Conservation (phyloP, 2,113 vertebrate species). For the Oncorhynchus clarkii region DNA sequence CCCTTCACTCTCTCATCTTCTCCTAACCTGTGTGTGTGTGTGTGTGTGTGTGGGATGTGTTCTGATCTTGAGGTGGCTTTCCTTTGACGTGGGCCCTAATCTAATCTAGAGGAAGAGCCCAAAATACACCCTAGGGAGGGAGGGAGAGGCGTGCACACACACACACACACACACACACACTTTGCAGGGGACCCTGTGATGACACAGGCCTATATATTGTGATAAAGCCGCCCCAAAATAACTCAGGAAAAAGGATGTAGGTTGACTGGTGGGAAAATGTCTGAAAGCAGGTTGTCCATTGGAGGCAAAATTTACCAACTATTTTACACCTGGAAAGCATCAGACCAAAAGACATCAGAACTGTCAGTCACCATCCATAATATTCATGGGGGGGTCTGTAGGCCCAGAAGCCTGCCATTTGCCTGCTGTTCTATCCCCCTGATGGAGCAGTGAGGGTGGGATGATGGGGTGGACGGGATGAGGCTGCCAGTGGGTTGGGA, state of each 20-base stretch:
- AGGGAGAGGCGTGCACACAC: background rate
- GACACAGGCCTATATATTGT: conserved; percentile 25
- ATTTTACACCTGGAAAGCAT: too few relatives aligned
- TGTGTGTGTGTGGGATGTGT: background rate
- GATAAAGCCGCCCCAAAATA: conserved; percentile 40
- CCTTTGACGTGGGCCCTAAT: background rate
- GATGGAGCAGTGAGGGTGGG: background rate
- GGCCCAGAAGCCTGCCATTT: background rate
- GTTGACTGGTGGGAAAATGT: conserved; percentile 36
- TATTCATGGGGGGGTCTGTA: background rate
- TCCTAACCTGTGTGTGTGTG: background rate
- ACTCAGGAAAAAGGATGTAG: conserved; percentile 61
- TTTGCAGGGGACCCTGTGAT: background rate
- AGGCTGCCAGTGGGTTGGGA: conserved; percentile 7
- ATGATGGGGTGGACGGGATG: background rate
- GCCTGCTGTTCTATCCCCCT: background rate
- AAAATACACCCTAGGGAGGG: conserved; percentile 4
- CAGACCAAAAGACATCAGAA: too few relatives aligned
- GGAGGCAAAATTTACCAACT: too few relatives aligned
- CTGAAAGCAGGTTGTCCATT: background rate
- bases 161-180: conserved; percentile 7
- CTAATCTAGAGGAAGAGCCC: background rate
- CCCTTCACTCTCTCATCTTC: too few relatives aligned
- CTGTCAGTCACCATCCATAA: too few relatives aligned
- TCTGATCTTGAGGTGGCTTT: background rate